Evolutionary conservation across 2,888 invertebrate genomes (phyloP).

Genomic region (Andrena bicolor): DNA sequence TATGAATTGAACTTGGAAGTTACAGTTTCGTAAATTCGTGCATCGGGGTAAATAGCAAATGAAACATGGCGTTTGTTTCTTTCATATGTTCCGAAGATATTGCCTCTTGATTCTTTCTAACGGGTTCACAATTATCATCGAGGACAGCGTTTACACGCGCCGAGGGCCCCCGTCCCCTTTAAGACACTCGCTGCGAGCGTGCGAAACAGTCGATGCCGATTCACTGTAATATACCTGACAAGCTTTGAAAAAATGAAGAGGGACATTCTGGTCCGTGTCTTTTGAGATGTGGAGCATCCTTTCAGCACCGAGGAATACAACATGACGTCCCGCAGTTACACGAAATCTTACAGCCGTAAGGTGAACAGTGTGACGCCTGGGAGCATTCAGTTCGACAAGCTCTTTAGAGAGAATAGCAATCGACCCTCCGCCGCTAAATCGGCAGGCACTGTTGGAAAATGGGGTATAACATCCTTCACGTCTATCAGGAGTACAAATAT

Average conservation of each 20-base stretch:
- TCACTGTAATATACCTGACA: slow-evolving; percentile 47
- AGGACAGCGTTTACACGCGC: slow-evolving; percentile 40
- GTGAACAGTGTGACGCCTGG: slow-evolving; percentile 83
- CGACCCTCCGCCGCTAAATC: slow-evolving; percentile 95
- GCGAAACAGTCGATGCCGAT: slow-evolving; percentile 50
- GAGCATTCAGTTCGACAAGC: slow-evolving; percentile 89
- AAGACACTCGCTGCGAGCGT: slow-evolving; percentile 53
- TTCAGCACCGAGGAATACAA: slow-evolving; percentile 67
- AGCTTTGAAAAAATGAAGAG: slow-evolving; percentile 70
- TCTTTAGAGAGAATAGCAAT: slow-evolving; percentile 92
- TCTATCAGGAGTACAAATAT: slow-evolving; percentile 92
- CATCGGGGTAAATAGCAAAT: slow-evolving; percentile 76
- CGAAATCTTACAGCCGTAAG: slow-evolving; percentile 83
- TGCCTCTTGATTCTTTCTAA: slow-evolving; percentile 66
- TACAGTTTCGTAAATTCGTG: slow-evolving; percentile 71
- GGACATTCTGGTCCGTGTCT: slow-evolving; percentile 68
- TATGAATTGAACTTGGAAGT: slow-evolving; percentile 60
- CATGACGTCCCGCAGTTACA: slow-evolving; percentile 84
- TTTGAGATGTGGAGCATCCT: slow-evolving; percentile 74
- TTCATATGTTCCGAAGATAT: slow-evolving; percentile 77
- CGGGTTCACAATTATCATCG: slow-evolving; percentile 38
- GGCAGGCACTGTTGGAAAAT: slow-evolving; percentile 96
- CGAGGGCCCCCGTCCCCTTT: slow-evolving; percentile 27
- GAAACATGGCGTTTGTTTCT: slow-evolving; percentile 84
- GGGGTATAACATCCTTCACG: slow-evolving; percentile 97